Evolutionary conservation across 2,113 vertebrate species (phyloP), one percentile per base, ranked within the genome.

Genomic region (Syngnathus typhle): DNA sequence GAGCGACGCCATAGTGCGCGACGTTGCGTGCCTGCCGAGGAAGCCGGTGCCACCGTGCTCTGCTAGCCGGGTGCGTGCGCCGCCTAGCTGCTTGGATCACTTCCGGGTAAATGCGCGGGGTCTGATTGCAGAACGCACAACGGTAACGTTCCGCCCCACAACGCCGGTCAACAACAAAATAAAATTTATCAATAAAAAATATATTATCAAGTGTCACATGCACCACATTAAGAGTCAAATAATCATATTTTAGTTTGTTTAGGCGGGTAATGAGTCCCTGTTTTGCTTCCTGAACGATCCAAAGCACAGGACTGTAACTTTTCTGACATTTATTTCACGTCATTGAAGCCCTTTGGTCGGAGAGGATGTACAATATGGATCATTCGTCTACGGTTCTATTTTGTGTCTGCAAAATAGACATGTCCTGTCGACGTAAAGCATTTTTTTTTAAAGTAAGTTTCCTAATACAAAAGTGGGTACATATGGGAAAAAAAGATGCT

Each of bases 1-100:
- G 73, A 64, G 64, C 61, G 86, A 85, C 88, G 87, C 90, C 91
- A 92, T 92, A 77, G 67, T 83, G 64, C 47, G 82, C 82, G 81
- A 70, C 82, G 80, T 74, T 83, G 77, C 77, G 72, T 83, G 77
- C 77, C 77, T 72, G 62, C 82, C 67, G 73, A 56, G 70, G 75
- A 77, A 88, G 87, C 88, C 88, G 90, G 84, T 87, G 32, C 27
- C 27, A 15, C 27, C 6, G 27, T 58, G 15, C 55, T 15, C 27
- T 36, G 27, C 55, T 16, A 15, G 15, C 10, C 6, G 23, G 12
- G 55, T 36, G 27, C 55, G 55, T 36, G 83, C 69, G 81, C 75
- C 84, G 82, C 79, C 69, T 36, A 88, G 78, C 76, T 81, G 88
- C 87, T 79, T 87, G 85, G 85, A 80, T 36, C 71, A 90, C 84